Conservation (phyloP, 2,888 invertebrate species). For the Pyrrhia umbra region DNA sequence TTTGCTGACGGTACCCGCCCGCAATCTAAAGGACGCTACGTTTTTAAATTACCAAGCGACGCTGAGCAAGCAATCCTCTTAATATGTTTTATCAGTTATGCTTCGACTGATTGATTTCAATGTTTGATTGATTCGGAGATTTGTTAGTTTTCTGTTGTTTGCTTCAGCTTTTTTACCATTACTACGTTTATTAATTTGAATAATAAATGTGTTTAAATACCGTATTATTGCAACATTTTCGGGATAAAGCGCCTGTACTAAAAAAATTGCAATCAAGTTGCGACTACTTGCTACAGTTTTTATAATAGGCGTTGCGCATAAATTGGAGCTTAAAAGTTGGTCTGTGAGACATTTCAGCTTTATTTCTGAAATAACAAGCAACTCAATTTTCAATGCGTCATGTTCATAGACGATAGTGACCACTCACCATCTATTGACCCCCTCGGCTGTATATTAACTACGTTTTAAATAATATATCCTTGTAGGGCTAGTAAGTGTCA, state of each 20-base stretch:
- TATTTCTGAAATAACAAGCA: no score
- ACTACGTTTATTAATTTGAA: neutral
- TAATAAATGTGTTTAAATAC: no score
- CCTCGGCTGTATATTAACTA: neutral
- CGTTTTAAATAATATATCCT: neutral
- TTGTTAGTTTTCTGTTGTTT: neutral
- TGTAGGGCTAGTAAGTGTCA: conserved; percentile 4
- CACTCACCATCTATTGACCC: neutral
- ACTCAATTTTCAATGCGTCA: no score
- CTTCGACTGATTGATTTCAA: conserved; percentile 45
- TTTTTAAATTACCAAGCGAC: conserved; percentile 77
- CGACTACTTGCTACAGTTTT: no score
- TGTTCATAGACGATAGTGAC: neutral
- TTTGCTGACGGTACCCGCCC: conserved; percentile 83
- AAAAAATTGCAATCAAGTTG: no score
- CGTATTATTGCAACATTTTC: no score
- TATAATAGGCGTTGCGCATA: no score
- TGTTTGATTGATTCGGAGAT: conserved; percentile 20
- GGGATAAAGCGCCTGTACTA: no score
- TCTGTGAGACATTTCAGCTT: no score
- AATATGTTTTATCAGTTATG: conserved; percentile 54
- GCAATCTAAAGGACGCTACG: conserved; percentile 75
- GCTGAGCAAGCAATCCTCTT: conserved; percentile 55
- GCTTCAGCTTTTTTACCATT: neutral
- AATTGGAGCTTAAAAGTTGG: no score